Evolutionary conservation across 1,140 invertebrate genomes (phyloP), one percentile per base, ranked within the genome.

Genomic region (Papilio helenus): DNA sequence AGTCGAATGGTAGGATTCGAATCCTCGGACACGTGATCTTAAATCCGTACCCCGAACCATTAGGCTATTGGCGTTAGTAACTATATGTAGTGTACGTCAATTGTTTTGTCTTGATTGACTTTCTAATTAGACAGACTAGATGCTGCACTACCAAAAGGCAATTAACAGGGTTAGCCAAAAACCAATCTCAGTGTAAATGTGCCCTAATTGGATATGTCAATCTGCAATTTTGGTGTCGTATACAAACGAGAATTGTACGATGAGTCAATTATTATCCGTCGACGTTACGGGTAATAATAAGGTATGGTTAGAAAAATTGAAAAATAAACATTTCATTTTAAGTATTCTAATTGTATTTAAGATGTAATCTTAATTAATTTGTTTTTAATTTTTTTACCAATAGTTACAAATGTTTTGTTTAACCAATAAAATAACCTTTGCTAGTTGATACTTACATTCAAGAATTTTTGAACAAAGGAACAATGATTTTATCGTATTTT

Each of bases 181-280:
- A 49, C 72, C 72, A 73, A 73, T 73, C 44, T 51, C 72, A 73
- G n/a, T 73, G 7, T 26, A 46, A 46, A 73, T 73, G 39, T 49
- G 16, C 12, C 20, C n/a, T 73, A 23, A 73, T 73, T 73, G 72
- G 42, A 44, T 73, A 73, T 73, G 72, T 49, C 72, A 73, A 49
- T 73, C 39, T 73, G 42, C 42, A 49, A 14, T 20, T 16, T 49
- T 49, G 20, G 42, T 73, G 42, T 12, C 12, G 18, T 23, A 72
- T 20, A 72, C 9, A 16, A 65, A 65, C 61, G 23, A 65, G 61
- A 65, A 65, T 65, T 65, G 61, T 3, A 16, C 26, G 23, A 65
- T 14, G 23, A 65, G 61, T 65, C 14, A 34, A 34, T 65, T 65
- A 16, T 65, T 65, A 29, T 14, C 14, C 16, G 23, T 65, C 0